Percentiles rank a stretch among this genome's conserved stretches.
Conservation (phyloP, 2,113 vertebrate genomes). For the Gymnorhina tibicen region DNA sequence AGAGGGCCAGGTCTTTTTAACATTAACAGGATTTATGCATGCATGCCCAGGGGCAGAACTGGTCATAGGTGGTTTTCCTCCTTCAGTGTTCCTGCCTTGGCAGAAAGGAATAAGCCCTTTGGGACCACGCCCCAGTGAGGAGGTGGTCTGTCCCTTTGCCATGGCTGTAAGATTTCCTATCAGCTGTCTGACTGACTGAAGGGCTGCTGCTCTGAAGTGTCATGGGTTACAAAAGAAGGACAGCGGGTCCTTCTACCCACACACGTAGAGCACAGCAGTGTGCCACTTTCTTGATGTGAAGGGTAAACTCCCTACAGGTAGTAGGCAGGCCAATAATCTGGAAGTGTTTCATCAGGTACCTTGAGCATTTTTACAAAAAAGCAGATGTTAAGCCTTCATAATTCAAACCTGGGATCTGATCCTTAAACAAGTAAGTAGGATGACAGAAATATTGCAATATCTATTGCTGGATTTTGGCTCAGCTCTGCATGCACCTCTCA, state of each 20-base stretch:
- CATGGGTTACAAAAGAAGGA: not conserved
- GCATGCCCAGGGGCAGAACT: not conserved
- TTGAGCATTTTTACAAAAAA: not conserved
- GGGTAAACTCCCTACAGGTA: not conserved
- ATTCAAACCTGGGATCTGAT: not conserved
- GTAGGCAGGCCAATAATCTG: not conserved
- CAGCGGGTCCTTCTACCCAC: not conserved
- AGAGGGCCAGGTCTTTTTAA: not conserved
- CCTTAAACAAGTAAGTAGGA: not conserved
- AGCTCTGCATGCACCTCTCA: not conserved
- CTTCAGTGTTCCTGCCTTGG: not conserved
- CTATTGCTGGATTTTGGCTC: not conserved
- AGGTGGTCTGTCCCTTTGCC: not conserved
- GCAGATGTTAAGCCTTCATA: not conserved
- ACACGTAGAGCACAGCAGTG: not conserved
- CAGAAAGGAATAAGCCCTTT: not conserved
- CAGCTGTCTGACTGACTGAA: not conserved
- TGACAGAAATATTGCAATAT: not conserved
- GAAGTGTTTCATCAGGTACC: not conserved
- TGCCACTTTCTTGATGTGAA: not conserved
- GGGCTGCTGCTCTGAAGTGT: not conserved
- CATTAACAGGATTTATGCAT: not conserved
- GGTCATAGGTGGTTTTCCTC: not conserved
- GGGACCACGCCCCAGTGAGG: not conserved
- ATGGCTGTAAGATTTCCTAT: not conserved